Evolutionary conservation across 2,113 vertebrate genomes (phyloP), one percentile per base, ranked within the genome.

Genomic region (Hippocampus comes): DNA sequence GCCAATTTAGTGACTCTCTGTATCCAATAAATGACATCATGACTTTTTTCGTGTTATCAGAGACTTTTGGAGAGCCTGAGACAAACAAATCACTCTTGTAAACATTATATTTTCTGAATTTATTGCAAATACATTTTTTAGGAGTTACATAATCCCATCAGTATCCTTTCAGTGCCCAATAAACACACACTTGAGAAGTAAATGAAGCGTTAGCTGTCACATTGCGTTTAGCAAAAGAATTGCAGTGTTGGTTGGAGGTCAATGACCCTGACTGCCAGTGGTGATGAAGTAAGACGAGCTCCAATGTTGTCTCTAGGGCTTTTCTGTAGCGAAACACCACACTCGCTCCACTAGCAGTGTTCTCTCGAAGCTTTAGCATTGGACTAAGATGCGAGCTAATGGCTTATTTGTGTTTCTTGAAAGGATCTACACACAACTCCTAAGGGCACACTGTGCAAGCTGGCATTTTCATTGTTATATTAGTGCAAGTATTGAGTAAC

Each of bases 331-430:
- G 5, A 6, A n/a, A n/a, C 53, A 55, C 53, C 21, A n/a, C 53
- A 56, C 65, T 41, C 56, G 43, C 56, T 68, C 30, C 41, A 53
- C 57, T 48, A 67, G 25, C 43, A n/a, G 15, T 56, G 34, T 71
- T 57, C 63, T 65, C 38, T 72, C 63, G 48, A 80, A 49, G 65
- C 72, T 63, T 49, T 49, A 67, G 48, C 64, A 63, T 57, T 75
- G 75, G 46, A 71, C 75, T 63, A 51, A 73, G 70, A 69, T 21
- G 43, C 38, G 68, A 56, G 42, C 65, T 84, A 87, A 87, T 86
- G 80, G 82, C 64, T 73, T 76, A 74, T 80, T 79, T 81, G 68
- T 84, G 80, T 83, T 80, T 70, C 71, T 75, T 75, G 69, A 71
- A 77, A 75, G 64, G 71, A 72, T 75, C 55, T 10, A 27, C 70